Conservation (phyloP, 2,113 vertebrate species). For the Drymodes brunneopygia region DNA sequence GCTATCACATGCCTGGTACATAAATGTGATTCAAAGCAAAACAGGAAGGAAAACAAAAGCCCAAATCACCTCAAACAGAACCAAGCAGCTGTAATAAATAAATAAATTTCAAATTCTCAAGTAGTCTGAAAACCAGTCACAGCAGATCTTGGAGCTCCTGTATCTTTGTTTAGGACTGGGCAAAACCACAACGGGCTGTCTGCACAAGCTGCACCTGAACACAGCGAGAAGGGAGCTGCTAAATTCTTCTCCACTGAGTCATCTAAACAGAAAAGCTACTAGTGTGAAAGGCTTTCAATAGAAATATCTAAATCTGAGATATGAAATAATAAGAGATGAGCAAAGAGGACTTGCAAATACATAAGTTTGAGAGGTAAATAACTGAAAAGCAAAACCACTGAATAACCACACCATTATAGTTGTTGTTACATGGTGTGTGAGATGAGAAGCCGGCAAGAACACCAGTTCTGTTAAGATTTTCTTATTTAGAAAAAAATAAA, state of each 20-base stretch:
- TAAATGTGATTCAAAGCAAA: background rate
- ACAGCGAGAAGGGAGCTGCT: accelerated
- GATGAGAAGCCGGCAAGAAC: background rate
- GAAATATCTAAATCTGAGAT: background rate
- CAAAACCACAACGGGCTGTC: accelerated
- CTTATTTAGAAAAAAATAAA: background rate
- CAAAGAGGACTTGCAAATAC: background rate
- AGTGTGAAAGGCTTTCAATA: background rate
- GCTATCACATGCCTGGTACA: background rate
- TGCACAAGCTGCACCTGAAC: background rate
- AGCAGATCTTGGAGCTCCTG: background rate
- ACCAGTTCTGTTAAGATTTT: background rate
- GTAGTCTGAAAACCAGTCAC: background rate
- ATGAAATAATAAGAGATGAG: background rate
- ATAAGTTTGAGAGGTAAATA: background rate
- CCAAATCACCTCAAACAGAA: background rate
- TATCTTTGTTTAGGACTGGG: background rate
- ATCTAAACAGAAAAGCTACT: background rate
- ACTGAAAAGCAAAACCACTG: background rate
- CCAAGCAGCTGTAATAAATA: background rate
- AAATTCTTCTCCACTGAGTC: background rate
- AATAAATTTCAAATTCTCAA: background rate
- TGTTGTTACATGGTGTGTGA: background rate
- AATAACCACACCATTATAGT: background rate
- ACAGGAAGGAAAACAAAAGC: background rate